A percentile compares a stretch with the other conserved stretches of the same genome.
Conservation (phyloP, 2,113 vertebrate species). For the Ammodytes marinus region DNA sequence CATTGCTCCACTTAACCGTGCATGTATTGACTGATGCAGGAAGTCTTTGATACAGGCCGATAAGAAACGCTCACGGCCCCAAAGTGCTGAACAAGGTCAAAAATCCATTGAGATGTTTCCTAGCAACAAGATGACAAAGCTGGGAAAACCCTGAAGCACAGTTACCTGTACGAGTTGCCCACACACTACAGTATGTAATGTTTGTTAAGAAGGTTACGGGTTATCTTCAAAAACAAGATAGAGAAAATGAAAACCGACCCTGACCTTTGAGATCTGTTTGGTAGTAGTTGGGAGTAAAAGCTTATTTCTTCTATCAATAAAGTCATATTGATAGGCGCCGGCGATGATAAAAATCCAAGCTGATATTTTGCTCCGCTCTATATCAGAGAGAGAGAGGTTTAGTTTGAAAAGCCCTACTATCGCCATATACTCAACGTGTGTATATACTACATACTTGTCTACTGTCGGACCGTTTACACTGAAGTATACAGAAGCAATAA, state of each 20-base stretch:
- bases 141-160: not conserved
- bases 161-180: slow-evolving; percentile 14
- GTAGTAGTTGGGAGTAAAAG: slow-evolving; percentile 7
- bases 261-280: slow-evolving; percentile 2
- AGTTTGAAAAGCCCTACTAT: no score
- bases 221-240: not conserved
- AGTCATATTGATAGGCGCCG: not conserved
- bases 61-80: slow-evolving; percentile 3
- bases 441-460: no score
- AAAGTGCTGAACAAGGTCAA: slow-evolving; percentile 32
- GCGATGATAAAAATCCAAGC: slow-evolving; percentile 13
- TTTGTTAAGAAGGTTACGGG: not conserved
- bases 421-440: no score
- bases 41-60: slow-evolving; percentile 2
- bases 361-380: not conserved
- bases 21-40: not conserved
- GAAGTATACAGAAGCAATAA: no score
- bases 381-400: slow-evolving; percentile 6
- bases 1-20: no score
- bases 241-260: not conserved
- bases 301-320: not conserved
- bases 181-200: not conserved
- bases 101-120: slow-evolving; percentile 49
- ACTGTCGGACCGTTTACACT: no score
- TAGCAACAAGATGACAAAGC: slow-evolving; percentile 45